Percentiles rank a stretch among this genome's conserved stretches.
Evolutionary conservation across 2,888 invertebrate species (phyloP).

Genomic region (Ditula angustiorana): DNA sequence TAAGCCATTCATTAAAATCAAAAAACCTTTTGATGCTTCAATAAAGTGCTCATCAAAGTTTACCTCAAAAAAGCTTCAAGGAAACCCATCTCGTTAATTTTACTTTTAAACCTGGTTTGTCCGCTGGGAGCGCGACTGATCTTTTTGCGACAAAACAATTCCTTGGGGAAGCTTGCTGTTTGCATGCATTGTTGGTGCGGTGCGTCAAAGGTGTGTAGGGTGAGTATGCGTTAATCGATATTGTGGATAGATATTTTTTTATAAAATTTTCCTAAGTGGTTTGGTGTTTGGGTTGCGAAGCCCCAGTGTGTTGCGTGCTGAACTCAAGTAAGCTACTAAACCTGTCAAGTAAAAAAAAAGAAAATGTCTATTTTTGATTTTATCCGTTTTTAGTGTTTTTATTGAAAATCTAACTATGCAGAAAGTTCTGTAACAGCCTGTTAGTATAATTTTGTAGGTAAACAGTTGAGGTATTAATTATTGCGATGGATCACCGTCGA

Average conservation of each 20-base stretch:
- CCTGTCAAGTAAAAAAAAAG: too few relatives aligned
- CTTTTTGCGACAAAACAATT: conserved; percentile 71
- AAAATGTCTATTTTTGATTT: too few relatives aligned
- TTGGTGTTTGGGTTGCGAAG: too few relatives aligned
- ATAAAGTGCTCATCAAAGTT: conserved; percentile 43
- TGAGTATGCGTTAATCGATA: conserved; percentile 44
- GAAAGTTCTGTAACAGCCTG: too few relatives aligned
- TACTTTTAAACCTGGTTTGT: conserved; percentile 32
- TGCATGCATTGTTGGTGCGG: conserved; percentile 77
- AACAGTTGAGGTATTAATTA: too few relatives aligned
- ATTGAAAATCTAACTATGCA: too few relatives aligned
- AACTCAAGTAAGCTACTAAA: too few relatives aligned
- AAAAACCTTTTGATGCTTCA: conserved; percentile 37
- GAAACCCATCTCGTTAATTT: conserved; percentile 73
- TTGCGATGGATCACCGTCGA: too few relatives aligned
- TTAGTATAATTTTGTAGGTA: too few relatives aligned
- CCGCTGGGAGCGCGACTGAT: conserved; percentile 55
- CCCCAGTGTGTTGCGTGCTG: too few relatives aligned
- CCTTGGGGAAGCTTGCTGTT: conserved; percentile 72
- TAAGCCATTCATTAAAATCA: conserved; percentile 27
- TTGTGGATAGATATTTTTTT: conserved; percentile 2
- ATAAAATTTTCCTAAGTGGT: too few relatives aligned
- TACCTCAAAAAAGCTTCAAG: conserved; percentile 48
- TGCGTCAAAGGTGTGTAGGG: conserved; percentile 60
- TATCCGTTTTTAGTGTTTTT: too few relatives aligned